Evolutionary conservation across 2,888 invertebrate species (phyloP).

Genomic region (Nomada hirtipes): DNA sequence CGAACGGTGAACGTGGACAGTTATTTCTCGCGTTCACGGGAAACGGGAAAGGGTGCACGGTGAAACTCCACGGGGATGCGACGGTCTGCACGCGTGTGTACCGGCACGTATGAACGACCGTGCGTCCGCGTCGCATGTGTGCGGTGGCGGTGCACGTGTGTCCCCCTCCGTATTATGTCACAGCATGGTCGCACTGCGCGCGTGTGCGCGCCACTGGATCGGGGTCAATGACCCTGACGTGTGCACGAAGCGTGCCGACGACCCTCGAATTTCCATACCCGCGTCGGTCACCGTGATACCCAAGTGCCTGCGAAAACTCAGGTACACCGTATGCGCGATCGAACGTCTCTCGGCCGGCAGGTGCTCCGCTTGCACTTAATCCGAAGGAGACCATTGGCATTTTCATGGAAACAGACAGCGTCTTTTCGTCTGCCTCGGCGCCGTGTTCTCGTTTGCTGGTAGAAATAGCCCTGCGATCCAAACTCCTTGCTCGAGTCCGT

Average conservation of each 20-base stretch:
- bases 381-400: not conserved
- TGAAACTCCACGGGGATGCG: conserved; percentile 25
- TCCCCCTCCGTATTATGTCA: conserved; percentile 62
- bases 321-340: not conserved
- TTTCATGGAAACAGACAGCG: too few relatives aligned
- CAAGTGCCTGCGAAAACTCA: conserved; percentile 49
- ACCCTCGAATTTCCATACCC: conserved; percentile 68
- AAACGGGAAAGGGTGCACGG: conserved; percentile 5
- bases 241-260: conserved; percentile 80
- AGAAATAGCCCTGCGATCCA: too few relatives aligned
- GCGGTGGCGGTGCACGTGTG: conserved; percentile 63
- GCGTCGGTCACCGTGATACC: conserved; percentile 15
- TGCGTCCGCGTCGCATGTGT: not conserved
- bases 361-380: not conserved
- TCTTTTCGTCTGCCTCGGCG: too few relatives aligned
- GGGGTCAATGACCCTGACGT: conserved; percentile 82
- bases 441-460: too few relatives aligned
- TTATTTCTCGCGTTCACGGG: conserved; percentile 4
- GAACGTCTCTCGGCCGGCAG: not conserved
- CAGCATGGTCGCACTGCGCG: conserved; percentile 12
- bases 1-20: not conserved
- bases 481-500: not conserved
- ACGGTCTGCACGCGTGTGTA: conserved; percentile 14
- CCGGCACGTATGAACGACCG: conserved; percentile 30
- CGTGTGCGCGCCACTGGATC: conserved; percentile 38